Base-by-base conservation (phyloP, 2,888 invertebrate species). In the Lordiphosa fenestrarum region DNA sequence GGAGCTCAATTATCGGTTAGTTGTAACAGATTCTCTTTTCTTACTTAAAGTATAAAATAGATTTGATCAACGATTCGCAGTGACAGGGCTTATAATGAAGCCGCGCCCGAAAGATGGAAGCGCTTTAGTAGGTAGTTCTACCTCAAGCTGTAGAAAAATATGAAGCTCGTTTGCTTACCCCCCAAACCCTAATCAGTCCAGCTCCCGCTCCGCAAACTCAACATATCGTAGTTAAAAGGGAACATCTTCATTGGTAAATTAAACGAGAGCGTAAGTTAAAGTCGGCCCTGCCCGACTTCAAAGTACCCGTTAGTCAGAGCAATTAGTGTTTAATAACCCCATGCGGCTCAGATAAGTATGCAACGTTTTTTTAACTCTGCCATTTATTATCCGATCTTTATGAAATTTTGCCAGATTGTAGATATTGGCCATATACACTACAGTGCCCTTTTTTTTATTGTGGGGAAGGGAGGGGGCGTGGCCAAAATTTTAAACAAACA, bases 181-280 rank as follows among this genome's bases (percentile, higher is more conserved):
- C 66, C 10, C 51, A 53, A 46, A 6, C 50, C n/a, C 33, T 36
- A n/a, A 41, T 19, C 4, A 63, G 42, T 36, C 63, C 66, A 1
- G 65, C 65, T 4, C 67, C 66, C 1, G 67, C 65, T 12, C 44
- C 66, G 0, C 66, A 57, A 10, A 47, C 53, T 0, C 60, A 44
- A 15, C 41, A 51, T 37, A 55, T 67, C 12, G 55, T 66, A 12
- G 48, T 66, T 4, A 37, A 53, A 10, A 33, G 10, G 12, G 57
- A 47, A 1, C 19, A 47, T 25, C 46, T 51, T 7, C 46, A 65
- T 12, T 48, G 40, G n/a, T n/a, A n/a, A n/a, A n/a, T n/a, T n/a
- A n/a, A n/a, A n/a, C n/a, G n/a, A n/a, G n/a, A n/a, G n/a, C n/a
- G n/a, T n/a, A n/a, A n/a, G n/a, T n/a, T n/a, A n/a, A n/a, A n/a